phyloP scores from a whole-genome alignment of 2,797 vertebrate species.

The Glyptemys insculpta region DNA sequence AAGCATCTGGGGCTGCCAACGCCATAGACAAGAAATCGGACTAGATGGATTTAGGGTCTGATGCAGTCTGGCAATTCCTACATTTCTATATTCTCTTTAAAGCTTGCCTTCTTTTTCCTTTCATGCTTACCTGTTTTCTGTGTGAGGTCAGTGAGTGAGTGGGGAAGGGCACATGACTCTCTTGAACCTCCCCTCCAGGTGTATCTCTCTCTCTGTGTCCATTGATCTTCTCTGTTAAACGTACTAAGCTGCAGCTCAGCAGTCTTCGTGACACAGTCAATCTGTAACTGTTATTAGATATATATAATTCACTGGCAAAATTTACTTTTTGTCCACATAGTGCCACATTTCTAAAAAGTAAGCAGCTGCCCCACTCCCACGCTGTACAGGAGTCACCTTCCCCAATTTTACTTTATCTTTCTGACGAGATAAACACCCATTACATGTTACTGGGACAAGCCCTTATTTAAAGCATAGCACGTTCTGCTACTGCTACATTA shows the following conservation, averaged over 20 bases:
- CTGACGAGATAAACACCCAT: slow-evolving; percentile 1
- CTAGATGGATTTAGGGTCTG: not conserved
- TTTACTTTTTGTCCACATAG: not conserved
- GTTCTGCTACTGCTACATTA: slow-evolving; percentile 19
- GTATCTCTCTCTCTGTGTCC: not conserved
- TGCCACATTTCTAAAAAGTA: not conserved
- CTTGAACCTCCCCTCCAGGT: not conserved
- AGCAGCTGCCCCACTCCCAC: not conserved
- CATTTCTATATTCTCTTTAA: not conserved
- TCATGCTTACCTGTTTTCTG: not conserved
- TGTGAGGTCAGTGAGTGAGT: not conserved
- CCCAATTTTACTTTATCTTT: not conserved
- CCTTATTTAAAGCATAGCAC: slow-evolving; percentile 22
- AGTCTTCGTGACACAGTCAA: not conserved
- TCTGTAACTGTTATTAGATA: not conserved
- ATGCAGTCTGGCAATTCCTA: not conserved
- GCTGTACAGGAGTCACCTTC: not conserved
- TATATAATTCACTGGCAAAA: not conserved
- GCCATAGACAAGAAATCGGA: not conserved
- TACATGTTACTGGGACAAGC: slow-evolving; percentile 4
- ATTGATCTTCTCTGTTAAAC: too few species aligned
- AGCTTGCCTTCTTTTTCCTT: not conserved
- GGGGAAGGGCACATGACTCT: not conserved
- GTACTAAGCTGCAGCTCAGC: not conserved
- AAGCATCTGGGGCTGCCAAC: not conserved